These are phyloP conservation scores for Andricus grossulariae DNA, from an alignment of 1,140 invertebrate genomes.

Conservation along the genomic window DNA sequence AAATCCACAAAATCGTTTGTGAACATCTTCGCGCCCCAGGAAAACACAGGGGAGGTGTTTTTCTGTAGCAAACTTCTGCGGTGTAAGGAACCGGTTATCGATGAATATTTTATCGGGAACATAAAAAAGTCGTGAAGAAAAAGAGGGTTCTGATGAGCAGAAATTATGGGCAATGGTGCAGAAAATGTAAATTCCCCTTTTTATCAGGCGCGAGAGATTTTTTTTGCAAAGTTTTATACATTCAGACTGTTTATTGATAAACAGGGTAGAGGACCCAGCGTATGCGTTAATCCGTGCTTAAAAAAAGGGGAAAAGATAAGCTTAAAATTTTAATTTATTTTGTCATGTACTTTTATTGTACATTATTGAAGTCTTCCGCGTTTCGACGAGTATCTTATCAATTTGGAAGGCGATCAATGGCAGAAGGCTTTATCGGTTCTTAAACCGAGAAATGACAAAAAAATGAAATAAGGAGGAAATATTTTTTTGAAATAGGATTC, in stretches of 20 bases:
- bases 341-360: too few species aligned
- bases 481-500: too few species aligned
- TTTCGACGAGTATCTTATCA: too few species aligned
- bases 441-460: too few species aligned
- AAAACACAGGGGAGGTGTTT: not conserved
- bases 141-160: not conserved
- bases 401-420: too few species aligned
- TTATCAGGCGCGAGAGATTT: not conserved
- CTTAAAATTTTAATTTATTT: too few species aligned
- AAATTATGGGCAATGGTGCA: not conserved
- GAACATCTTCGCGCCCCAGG: not conserved
- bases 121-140: conserved; percentile 21
- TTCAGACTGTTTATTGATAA: not conserved
- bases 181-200: not conserved
- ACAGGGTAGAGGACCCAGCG: too few species aligned
- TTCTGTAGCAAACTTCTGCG: not conserved
- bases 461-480: too few species aligned
- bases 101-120: conserved; percentile 21
- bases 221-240: not conserved
- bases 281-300: too few species aligned
- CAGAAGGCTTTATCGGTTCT: too few species aligned
- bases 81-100: conserved; percentile 8
- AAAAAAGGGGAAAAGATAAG: too few species aligned
- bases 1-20: conserved; percentile 45
- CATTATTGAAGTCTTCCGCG: too few species aligned